A percentile compares a stretch with the other conserved stretches of the same genome.
Conservation (phyloP, 1,140 invertebrate species). For the Brachionus manjavacas region DNA sequence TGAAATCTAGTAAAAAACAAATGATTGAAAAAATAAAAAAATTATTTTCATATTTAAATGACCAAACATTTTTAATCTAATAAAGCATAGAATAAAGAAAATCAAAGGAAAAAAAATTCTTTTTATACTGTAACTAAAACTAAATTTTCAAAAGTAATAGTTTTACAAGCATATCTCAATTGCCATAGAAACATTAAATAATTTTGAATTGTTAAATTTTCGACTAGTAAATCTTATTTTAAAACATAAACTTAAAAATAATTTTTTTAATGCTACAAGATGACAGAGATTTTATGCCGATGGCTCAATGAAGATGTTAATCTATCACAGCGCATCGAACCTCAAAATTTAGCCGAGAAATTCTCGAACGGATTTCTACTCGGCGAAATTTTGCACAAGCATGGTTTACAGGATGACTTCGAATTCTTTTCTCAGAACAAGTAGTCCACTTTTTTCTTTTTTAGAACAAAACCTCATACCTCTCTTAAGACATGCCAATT, state of each 20-base stretch:
- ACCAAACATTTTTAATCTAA: not conserved
- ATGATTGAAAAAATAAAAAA: not conserved
- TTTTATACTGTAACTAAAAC: not conserved
- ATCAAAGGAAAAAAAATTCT: not conserved
- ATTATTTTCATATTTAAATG: not conserved
- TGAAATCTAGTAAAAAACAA: not conserved
- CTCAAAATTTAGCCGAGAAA: constrained; percentile 45
- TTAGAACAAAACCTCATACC: not conserved
- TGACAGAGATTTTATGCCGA: constrained; percentile 55
- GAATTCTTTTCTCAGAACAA: constrained; percentile 56
- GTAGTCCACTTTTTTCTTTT: constrained; percentile 46
- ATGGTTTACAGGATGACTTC: constrained; percentile 58
- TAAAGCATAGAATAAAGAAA: not conserved
- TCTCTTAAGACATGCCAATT: constrained; percentile 51
- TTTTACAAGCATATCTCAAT: not conserved
- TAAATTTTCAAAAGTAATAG: not conserved
- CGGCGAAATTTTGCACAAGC: constrained; percentile 56
- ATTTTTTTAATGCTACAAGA: constrained; percentile 43
- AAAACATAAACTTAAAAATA: constrained; percentile 6
- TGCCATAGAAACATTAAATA: constrained; percentile 28
- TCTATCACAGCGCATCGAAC: constrained; percentile 51
- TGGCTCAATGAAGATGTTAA: constrained; percentile 56
- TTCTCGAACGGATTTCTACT: constrained; percentile 57
- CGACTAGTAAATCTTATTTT: not conserved
- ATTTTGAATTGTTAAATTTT: not conserved